Evolutionary conservation across 1,140 invertebrate genomes (phyloP), one percentile per base, ranked within the genome.

Genomic region (Drosophila grimshawi): DNA sequence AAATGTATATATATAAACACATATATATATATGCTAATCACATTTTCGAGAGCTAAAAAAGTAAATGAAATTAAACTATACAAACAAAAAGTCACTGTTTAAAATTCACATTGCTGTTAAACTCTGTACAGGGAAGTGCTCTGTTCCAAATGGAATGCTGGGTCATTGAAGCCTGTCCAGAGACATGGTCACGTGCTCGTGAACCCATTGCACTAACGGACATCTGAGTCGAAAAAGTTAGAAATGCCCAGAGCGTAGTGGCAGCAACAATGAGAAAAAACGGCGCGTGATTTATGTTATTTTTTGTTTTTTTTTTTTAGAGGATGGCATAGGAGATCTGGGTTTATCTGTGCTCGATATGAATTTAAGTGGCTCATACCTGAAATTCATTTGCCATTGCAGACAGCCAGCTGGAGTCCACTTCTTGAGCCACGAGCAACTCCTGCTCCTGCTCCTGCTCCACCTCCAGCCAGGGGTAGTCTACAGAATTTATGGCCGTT

Each of bases 311-410:
- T 39, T 68, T 8, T 60, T 32, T 19, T 29, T 19, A 33, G 3
- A 19, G 19, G 4, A n/a, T 1, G 4, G 2, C 4, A 2, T 2
- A 8, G 7, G 33, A 5, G 30, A 37, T 49, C 69, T 60, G 69
- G 68, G 71, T 41, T 63, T 86, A 86, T 82, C 79, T 82, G 60
- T 77, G 75, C 60, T 65, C 62, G 75, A 67, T 78, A 67, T 68
- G 56, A 63, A 65, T 76, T 51, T 70, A 60, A 62, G 65, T 69
- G 49, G 43, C 53, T 53, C 69, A 76, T 88, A 88, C 85, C 85
- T 88, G 85, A 85, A 78, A 88, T 76, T 86, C 83, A 86, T 74
- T 86, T 72, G 79, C 71, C 82, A 86, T 86, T 74, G 85, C 85
- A 80, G 66, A 67, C 83, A 86, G 66, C 82, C 82, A 86, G 76